A percentile compares a stretch with the other conserved stretches of the same genome.
Conservation (phyloP, 2,797 vertebrate genomes). For the Lophius americanus region DNA sequence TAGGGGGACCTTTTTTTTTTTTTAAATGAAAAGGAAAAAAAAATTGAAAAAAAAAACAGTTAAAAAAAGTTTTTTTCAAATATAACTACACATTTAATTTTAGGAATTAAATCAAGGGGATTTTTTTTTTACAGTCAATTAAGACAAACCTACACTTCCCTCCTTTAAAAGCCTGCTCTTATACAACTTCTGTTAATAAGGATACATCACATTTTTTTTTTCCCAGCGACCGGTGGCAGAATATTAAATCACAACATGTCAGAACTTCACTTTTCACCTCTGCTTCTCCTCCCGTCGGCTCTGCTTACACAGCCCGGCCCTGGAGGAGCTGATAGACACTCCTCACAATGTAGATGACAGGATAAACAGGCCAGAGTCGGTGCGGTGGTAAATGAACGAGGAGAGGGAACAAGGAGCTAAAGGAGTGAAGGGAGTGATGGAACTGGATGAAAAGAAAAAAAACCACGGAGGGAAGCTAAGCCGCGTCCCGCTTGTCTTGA, state of each 20-base stretch:
- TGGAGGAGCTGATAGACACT: slow-evolving; percentile 31
- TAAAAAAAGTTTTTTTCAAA: too few species aligned
- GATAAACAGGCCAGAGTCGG: slow-evolving; percentile 58
- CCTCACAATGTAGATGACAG: slow-evolving; percentile 68
- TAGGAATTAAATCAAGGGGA: too few species aligned
- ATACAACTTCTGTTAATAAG: too few species aligned
- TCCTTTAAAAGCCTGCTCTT: not conserved
- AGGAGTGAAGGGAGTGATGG: slow-evolving; percentile 52
- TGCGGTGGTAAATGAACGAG: slow-evolving; percentile 36
- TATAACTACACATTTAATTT: too few species aligned
- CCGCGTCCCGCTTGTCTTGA: slow-evolving; percentile 64
- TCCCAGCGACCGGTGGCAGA: slow-evolving; percentile 2
- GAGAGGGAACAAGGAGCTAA: slow-evolving; percentile 15
- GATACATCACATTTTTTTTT: slow-evolving; percentile 3
- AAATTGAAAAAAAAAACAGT: too few species aligned
- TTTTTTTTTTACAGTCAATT: too few species aligned
- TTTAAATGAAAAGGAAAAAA: too few species aligned
- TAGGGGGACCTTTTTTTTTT: too few species aligned
- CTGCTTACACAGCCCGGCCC: slow-evolving; percentile 49
- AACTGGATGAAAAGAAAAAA: slow-evolving; percentile 44
- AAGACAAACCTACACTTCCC: not conserved
- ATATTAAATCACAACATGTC: slow-evolving; percentile 31
- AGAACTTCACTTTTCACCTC: slow-evolving; percentile 37
- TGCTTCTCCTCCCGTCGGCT: slow-evolving; percentile 29
- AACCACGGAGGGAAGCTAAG: slow-evolving; percentile 64